Conservation (phyloP, 53 echinoderm and acorn worm species). For the Crossaster papposus region DNA sequence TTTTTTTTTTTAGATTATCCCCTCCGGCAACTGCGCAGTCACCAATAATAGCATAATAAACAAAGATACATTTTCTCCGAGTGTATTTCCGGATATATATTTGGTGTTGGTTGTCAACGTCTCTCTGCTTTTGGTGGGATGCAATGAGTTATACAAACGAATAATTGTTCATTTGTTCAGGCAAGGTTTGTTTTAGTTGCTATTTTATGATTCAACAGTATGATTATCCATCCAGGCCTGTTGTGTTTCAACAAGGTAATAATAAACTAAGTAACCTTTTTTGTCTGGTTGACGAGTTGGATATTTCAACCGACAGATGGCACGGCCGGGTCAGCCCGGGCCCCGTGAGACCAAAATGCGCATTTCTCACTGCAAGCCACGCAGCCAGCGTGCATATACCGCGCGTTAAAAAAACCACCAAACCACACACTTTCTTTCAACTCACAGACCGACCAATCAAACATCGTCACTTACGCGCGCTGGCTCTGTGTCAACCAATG, state of each 20-base stretch:
- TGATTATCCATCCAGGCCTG: neutral
- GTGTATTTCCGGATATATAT: neutral
- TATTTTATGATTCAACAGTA: neutral
- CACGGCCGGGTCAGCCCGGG: neutral
- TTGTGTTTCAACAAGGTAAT: neutral
- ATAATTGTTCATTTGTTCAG: neutral
- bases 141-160: neutral
- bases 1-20: too few species aligned
- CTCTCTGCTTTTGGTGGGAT: neutral
- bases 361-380: neutral
- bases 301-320: constrained; percentile 26
- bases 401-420: neutral
- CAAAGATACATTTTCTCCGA: neutral
- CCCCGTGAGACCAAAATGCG: constrained; percentile 19
- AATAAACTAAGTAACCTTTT: neutral
- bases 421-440: neutral
- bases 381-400: neutral
- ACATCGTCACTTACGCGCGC: constrained; percentile 15
- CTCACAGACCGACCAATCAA: constrained; percentile 5
- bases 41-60: neutral
- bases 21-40: constrained; percentile 2
- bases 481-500: constrained; percentile 2
- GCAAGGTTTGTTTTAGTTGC: neutral
- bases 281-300: neutral
- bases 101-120: neutral